Evolutionary conservation across 1,140 invertebrate species (phyloP), one percentile per base, ranked within the genome.

Genomic region (Araneus ventricosus): DNA sequence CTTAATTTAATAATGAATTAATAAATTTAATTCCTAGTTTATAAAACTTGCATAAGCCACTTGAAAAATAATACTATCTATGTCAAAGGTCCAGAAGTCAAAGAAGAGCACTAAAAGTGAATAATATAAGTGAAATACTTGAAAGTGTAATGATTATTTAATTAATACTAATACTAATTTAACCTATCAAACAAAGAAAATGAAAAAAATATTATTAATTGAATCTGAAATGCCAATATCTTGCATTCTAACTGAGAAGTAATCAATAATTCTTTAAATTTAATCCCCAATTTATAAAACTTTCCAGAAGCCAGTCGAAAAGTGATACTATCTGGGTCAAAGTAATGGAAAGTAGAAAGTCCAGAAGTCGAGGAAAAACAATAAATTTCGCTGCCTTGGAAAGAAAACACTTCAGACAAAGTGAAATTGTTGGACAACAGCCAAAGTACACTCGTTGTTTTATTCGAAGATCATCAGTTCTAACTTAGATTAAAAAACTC

Each of bases 381-480:
- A 87, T 61, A 87, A 87, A 61, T 59, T 61, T 59, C 59, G 52
- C 52, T 61, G 14, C 57, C 52, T 84, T 37, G 70, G 70, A 27
- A 82, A 82, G 80, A 82, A 82, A 82, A 82, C 85, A 87, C 85
- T 87, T 61, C 80, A 61, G 85, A 61, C 57, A 87, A 87, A 87
- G 85, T 87, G 85, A 87, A 87, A 87, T 37, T 45, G 85, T 87
- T 87, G 85, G 85, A 61, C 85, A 61, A 61, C 85, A 87, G 85
- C 85, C 85, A 87, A 61, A 61, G 85, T 87, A 87, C 85, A 87
- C 85, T 61, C 85, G 52, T 87, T 61, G 85, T 61, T 87, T 87
- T 37, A 61, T 87, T 87, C 85, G 85, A 87, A 87, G 27, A 87
- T 87, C 85, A 87, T 87, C 85, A 87, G 85, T 87, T 87, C 85